These are phyloP conservation scores for Dromius quadrimaculatus DNA, from an alignment of 2,888 invertebrate genomes.

Conservation along the genomic window DNA sequence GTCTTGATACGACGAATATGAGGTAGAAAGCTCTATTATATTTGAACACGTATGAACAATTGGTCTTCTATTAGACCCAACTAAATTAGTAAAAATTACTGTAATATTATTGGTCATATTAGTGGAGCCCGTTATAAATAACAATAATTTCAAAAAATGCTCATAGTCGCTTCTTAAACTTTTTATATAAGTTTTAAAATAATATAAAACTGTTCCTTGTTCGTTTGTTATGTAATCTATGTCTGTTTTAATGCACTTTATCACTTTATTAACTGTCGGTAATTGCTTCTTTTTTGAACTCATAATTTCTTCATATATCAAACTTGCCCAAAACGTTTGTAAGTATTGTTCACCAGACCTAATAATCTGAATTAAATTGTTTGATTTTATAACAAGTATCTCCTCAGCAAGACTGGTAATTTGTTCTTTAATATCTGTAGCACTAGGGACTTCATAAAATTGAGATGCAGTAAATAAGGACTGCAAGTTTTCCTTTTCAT, in stretches of 20 bases:
- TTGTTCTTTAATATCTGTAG: not conserved
- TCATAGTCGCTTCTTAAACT: conserved; percentile 1
- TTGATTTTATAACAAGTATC: conserved; percentile 3
- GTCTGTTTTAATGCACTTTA: not conserved
- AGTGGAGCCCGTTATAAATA: conserved; percentile 5
- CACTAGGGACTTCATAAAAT: not conserved
- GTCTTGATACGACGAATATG: conserved; percentile 6
- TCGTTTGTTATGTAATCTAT: not conserved
- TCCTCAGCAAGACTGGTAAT: conserved; percentile 1
- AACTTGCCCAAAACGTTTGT: conserved; percentile 1
- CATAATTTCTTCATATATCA: too few species aligned
- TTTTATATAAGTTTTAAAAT: conserved; percentile 13
- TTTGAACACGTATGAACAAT: conserved; percentile 8
- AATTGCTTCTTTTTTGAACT: conserved; percentile 3
- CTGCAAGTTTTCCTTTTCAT: not conserved
- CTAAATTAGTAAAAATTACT: conserved; percentile 11
- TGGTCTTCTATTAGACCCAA: not conserved
- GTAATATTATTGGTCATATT: not conserved
- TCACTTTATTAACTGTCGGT: conserved; percentile 1
- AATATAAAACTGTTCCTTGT: conserved; percentile 8
- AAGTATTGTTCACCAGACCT: conserved; percentile 6
- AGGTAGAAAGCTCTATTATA: not conserved
- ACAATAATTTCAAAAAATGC: not conserved
- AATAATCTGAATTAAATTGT: conserved; percentile 10
- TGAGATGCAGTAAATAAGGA: not conserved